Evolutionary conservation across 2,797 vertebrate genomes (phyloP).

Genomic region (Malurus splendens): DNA sequence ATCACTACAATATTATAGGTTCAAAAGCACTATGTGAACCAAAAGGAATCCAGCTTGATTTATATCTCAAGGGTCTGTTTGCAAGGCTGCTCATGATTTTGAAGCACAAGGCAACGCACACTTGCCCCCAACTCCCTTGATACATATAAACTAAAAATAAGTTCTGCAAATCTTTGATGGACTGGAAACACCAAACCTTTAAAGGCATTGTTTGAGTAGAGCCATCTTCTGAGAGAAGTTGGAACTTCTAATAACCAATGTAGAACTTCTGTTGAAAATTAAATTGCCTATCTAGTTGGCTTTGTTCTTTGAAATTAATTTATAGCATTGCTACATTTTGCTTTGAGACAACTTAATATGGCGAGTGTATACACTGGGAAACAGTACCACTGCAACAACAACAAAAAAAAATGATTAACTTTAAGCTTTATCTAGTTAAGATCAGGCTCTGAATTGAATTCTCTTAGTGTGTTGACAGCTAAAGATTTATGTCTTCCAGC

Average conservation of each 20-base stretch:
- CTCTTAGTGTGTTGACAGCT: constrained; percentile 49
- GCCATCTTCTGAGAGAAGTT: neutral
- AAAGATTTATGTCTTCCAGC: constrained; percentile 58
- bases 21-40: neutral
- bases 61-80: neutral
- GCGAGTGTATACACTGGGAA: neutral
- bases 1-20: neutral
- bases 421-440: constrained; percentile 34
- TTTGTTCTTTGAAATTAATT: neutral
- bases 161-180: neutral
- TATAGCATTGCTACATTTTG: neutral
- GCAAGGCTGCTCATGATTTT: neutral
- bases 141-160: neutral
- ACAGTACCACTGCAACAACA: neutral
- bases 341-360: constrained; percentile 6
- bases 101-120: neutral
- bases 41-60: neutral
- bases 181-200: neutral
- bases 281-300: neutral
- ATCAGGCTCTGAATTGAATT: constrained; percentile 49
- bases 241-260: neutral
- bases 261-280: neutral
- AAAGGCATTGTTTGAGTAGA: neutral
- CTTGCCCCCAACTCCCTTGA: neutral
- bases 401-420: neutral